Evolutionary conservation across 2,113 vertebrate species (phyloP).

Genomic region (Taxidea taxus): DNA sequence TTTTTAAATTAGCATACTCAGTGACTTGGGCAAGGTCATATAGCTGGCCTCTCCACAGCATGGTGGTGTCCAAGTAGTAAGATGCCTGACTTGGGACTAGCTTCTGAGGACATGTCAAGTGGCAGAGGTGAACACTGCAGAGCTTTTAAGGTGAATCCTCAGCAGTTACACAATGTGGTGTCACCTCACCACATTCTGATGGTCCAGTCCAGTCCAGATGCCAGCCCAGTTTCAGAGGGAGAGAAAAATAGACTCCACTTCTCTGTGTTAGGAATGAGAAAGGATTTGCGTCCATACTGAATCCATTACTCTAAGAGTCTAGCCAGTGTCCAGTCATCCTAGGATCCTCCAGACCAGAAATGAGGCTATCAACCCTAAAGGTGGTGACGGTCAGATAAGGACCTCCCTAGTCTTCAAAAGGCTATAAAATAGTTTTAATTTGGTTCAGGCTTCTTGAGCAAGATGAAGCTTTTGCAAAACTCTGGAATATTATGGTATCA

Average conservation of each 20-base stretch:
- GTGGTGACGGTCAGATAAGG: neutral
- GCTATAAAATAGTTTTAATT: neutral
- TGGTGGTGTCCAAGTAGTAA: neutral
- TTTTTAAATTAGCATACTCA: neutral
- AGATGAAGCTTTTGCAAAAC: neutral
- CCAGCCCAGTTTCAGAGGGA: neutral
- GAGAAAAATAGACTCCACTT: neutral
- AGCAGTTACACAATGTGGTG: neutral
- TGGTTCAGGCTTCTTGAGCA: neutral
- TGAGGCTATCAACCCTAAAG: neutral
- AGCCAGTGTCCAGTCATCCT: neutral
- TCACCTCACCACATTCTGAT: neutral
- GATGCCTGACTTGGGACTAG: too few species aligned
- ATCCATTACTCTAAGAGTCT: neutral
- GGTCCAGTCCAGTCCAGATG: neutral
- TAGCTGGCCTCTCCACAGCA: neutral
- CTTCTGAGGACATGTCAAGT: neutral
- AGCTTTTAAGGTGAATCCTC: neutral
- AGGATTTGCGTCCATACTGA: neutral
- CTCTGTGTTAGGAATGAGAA: neutral
- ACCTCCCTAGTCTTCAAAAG: neutral
- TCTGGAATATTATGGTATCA: neutral
- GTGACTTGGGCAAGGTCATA: too few species aligned
- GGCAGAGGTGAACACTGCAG: rapidly evolving
- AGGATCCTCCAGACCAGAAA: neutral